Percentiles rank a stretch among this genome's conserved stretches.
Evolutionary conservation across 2,113 vertebrate genomes (phyloP).

Genomic region (Datnioides undecimradiatus): DNA sequence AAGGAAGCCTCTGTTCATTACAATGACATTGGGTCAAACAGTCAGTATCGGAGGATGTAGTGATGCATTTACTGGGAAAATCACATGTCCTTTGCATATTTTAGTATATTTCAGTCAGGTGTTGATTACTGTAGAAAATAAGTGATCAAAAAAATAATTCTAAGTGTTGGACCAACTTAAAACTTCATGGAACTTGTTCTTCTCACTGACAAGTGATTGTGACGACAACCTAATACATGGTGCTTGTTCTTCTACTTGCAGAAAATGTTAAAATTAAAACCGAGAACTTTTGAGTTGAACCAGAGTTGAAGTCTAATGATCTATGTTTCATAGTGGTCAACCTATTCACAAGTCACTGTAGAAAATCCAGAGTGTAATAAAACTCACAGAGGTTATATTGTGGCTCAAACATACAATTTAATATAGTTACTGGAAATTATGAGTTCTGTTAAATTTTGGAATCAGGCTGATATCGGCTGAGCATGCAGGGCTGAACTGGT

Average conservation of each 20-base stretch:
- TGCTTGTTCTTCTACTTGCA: not conserved
- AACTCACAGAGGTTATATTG: not conserved
- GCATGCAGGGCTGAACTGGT: not conserved
- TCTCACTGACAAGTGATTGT: not conserved
- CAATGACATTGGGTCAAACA: too few relatives aligned
- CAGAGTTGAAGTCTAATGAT: too few relatives aligned
- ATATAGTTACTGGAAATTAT: not conserved
- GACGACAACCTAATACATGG: not conserved
- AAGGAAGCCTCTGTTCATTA: too few relatives aligned
- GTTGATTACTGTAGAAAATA: not conserved
- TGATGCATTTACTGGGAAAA: constrained; percentile 6
- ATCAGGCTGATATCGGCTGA: not conserved
- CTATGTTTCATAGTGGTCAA: not conserved
- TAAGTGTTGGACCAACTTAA: not conserved
- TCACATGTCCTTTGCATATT: not conserved
- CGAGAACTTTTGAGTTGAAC: too few relatives aligned
- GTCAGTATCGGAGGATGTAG: not conserved
- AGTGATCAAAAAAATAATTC: not conserved
- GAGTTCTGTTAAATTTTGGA: not conserved
- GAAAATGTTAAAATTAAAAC: not conserved
- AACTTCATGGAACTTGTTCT: not conserved
- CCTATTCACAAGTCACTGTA: not conserved
- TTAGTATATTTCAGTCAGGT: not conserved
- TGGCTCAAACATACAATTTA: not conserved
- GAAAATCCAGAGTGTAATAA: constrained; percentile 3